Base-by-base conservation (phyloP, 2,113 vertebrate genomes). In the Eretmochelys imbricata region DNA sequence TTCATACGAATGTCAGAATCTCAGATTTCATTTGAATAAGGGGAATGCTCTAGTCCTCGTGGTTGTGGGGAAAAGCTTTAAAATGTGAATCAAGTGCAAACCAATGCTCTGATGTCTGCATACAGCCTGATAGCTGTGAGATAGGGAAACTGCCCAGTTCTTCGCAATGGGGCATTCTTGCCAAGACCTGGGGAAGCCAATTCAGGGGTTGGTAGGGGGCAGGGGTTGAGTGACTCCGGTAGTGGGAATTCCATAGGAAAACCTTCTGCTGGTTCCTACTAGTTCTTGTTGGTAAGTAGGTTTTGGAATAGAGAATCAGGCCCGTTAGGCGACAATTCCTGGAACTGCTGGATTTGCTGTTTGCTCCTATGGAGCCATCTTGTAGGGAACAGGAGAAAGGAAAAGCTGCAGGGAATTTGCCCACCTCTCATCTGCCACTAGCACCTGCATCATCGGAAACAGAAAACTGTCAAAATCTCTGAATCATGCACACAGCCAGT, bases 401-500 rank as follows among this genome's bases (percentile, higher is more conserved):
- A 5, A 17, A 29, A 79, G 50, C 88, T 62, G 0, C 22, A 2
- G 93, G 91, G 95, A 82, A 16, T 55, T 46, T 80, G 83, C 80
- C 72, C 1, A 0, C 13, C 2, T 62, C 50, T 78, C 57, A 24
- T 38, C 91, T 78, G 93, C 91, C 69, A 62, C 54, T 14, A 1
- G 50, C 3, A 8, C 3, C 76, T 83, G 57, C 0, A 0, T 59
- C 55, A 10, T 49, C 35, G 82, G 82, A 31, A 9, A 80, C 65
- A 59, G 85, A 85, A 57, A 1, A 16, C 65, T 72, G 54, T 85
- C 2, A 25, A 53, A 75, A 10, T 13, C 1, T 57, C 6, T 1
- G 1, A 55, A 76, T 29, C 85, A 57, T 5, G 19, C 42, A 1
- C 0, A 0, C 78, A 7, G n/a, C 10, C 5, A 1, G 14, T 80